These are phyloP conservation scores for Drosophila fulvimacula DNA, from an alignment of 2,888 invertebrate species.

Conservation along the genomic window DNA sequence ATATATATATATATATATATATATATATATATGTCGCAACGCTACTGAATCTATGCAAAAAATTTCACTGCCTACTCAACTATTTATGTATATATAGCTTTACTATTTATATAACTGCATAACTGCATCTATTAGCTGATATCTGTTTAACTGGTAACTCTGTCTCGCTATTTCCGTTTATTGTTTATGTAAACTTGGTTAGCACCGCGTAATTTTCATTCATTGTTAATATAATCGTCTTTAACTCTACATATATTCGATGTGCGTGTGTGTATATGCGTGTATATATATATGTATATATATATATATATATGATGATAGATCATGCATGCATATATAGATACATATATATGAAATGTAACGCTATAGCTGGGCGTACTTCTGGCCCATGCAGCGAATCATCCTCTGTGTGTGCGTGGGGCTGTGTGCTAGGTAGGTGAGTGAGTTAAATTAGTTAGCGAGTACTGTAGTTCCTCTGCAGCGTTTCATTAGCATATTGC, in stretches of 20 bases:
- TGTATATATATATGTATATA: slow-evolving; percentile 11
- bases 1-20: slow-evolving; percentile 3
- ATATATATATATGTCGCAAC: slow-evolving; percentile 23
- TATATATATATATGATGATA: slow-evolving; percentile 18
- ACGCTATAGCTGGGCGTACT: not conserved
- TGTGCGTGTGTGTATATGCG: slow-evolving; percentile 19
- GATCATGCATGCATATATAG: slow-evolving; percentile 19
- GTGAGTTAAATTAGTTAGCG: slow-evolving; percentile 55
- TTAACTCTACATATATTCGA: slow-evolving; percentile 33
- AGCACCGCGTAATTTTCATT: slow-evolving; percentile 65
- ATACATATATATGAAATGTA: not conserved
- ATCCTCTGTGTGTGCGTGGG: slow-evolving; percentile 1
- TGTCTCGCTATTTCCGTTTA: slow-evolving; percentile 22
- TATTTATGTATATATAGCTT: slow-evolving; percentile 26
- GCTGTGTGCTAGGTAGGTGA: slow-evolving; percentile 5
- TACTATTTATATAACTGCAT: slow-evolving; percentile 13
- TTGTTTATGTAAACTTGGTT: slow-evolving; percentile 57
- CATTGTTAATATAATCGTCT: slow-evolving; percentile 31
- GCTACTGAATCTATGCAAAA: slow-evolving; percentile 65
- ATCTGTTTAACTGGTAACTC: slow-evolving; percentile 21
- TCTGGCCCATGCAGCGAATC: slow-evolving; percentile 2
- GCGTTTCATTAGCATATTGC: slow-evolving; percentile 35
- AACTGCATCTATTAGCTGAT: slow-evolving; percentile 21
- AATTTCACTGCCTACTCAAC: slow-evolving; percentile 62
- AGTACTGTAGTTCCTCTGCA: slow-evolving; percentile 74